Evolutionary conservation across 2,113 vertebrate genomes (phyloP).

Genomic region (Willisornis vidua): DNA sequence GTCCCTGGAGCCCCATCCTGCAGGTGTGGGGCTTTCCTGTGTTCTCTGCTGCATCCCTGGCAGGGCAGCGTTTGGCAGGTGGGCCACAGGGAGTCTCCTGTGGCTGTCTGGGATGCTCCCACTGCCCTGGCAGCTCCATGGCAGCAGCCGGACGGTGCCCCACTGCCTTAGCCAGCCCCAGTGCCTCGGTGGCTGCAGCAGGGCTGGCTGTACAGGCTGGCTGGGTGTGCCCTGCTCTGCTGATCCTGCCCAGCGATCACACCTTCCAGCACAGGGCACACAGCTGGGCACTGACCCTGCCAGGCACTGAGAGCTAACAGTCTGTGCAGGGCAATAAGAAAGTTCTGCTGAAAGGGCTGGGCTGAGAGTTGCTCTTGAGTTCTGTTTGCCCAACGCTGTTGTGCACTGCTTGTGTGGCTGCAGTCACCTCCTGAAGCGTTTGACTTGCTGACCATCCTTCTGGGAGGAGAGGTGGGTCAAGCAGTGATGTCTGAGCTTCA

Average conservation of each 20-base stretch:
- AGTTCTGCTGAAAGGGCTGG: not conserved
- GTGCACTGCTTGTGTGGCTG: not conserved
- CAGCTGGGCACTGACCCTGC: not conserved
- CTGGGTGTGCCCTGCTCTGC: not conserved
- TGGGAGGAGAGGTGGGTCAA: not conserved
- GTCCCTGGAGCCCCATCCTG: not conserved
- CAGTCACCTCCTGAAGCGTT: not conserved
- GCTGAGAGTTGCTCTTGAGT: not conserved
- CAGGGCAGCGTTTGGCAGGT: not conserved
- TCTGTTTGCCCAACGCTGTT: not conserved
- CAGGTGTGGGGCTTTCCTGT: not conserved
- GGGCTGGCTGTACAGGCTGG: not conserved
- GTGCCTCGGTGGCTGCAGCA: not conserved
- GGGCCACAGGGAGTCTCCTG: not conserved
- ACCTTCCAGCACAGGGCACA: not conserved
- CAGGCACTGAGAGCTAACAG: not conserved
- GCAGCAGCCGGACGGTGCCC: not conserved
- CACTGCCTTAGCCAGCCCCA: not conserved
- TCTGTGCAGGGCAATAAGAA: not conserved
- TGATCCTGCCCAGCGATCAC: not conserved
- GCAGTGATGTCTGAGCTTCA: not conserved
- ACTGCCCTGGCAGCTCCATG: not conserved
- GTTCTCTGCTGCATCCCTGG: not conserved
- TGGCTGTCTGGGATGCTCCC: not conserved
- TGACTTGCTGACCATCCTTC: not conserved